Percentiles rank a stretch among this genome's conserved stretches.
Conservation (phyloP, 2,113 vertebrate species). For the Pithys albifrons region DNA sequence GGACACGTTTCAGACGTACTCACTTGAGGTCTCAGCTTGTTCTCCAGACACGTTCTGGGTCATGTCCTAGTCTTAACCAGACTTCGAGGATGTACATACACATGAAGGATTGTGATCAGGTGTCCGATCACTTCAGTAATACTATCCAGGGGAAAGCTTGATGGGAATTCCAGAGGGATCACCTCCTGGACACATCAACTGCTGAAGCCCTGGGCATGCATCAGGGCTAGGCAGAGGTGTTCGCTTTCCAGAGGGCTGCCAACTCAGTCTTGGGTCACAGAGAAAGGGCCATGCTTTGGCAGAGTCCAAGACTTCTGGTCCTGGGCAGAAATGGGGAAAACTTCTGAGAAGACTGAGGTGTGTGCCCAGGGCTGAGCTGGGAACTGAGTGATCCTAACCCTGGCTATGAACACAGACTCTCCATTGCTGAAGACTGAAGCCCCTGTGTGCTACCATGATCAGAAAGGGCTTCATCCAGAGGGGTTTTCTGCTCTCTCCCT, state of each 20-base stretch:
- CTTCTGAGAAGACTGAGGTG: not conserved
- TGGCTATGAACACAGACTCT: not conserved
- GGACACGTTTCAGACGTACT: not conserved
- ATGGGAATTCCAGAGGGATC: not conserved
- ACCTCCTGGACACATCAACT: not conserved
- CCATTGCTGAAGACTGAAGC: not conserved
- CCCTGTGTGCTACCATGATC: not conserved
- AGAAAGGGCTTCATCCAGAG: not conserved
- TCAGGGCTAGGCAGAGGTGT: not conserved
- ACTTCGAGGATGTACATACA: not conserved
- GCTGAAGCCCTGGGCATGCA: not conserved
- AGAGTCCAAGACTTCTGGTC: not conserved
- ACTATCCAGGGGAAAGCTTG: not conserved
- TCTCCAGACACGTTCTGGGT: not conserved
- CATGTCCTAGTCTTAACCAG: not conserved
- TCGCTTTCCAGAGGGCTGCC: not conserved
- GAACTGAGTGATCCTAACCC: not conserved
- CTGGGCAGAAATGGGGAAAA: not conserved
- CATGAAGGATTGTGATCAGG: not conserved
- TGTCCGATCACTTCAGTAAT: not conserved
- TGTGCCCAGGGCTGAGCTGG: not conserved
- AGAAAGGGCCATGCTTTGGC: not conserved
- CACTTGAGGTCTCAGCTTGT: not conserved
- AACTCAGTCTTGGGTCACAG: not conserved
- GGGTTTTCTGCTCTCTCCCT: not conserved